Percentiles rank a stretch among this genome's conserved stretches.
Evolutionary conservation across 2,113 vertebrate species (phyloP).

Genomic region (Choloepus hoffmanni): DNA sequence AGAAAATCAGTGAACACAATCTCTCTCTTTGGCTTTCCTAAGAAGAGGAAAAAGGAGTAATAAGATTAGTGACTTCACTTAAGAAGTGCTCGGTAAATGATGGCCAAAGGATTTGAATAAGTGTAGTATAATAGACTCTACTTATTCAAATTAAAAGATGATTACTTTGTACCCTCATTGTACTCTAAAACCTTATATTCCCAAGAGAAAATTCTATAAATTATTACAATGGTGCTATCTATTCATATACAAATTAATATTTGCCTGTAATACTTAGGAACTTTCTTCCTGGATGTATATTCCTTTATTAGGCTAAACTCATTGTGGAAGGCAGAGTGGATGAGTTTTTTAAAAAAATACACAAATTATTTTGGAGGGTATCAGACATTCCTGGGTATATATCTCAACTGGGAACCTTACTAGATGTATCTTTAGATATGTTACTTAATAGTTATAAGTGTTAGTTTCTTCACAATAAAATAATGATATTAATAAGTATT

Average conservation of each 20-base stretch:
- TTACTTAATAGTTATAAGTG: neutral
- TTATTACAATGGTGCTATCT: neutral
- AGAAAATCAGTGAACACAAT: neutral
- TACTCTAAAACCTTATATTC: neutral
- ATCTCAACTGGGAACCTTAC: neutral
- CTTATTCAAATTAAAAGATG: neutral
- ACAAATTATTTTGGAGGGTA: neutral
- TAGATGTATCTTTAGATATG: neutral
- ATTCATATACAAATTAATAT: neutral
- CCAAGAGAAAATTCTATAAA: neutral
- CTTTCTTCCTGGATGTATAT: neutral
- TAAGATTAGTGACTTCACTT: neutral
- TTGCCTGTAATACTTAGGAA: neutral
- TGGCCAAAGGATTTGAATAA: neutral
- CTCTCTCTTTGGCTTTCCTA: neutral
- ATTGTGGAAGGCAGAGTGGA: neutral
- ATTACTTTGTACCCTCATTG: conserved; percentile 2
- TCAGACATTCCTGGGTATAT: neutral
- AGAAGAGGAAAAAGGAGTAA: neutral
- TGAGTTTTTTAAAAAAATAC: neutral
- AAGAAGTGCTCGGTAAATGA: neutral
- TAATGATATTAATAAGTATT: conserved; percentile 4
- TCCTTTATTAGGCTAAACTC: neutral
- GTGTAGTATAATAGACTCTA: neutral
- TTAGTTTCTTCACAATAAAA: neutral